Base-by-base conservation (phyloP, 2,888 invertebrate species). In the Carcina quercana region DNA sequence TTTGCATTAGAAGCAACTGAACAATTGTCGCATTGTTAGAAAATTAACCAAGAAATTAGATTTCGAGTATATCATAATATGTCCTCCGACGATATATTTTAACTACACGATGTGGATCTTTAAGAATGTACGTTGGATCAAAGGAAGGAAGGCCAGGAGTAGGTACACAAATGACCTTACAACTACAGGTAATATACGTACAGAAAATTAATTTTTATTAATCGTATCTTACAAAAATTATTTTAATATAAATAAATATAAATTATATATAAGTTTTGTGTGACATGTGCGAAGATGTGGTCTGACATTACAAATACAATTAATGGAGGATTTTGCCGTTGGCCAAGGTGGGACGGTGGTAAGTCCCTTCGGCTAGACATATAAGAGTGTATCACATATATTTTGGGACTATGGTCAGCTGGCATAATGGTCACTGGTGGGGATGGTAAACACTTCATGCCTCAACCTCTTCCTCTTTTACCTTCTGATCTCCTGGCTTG, bases 401-500 rank as follows among this genome's bases (percentile, higher is more conserved):
- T 53, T 50, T 62, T 66, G 64, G 58, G 62, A 42, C 59, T 53
- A 55, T 54, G 53, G 66, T 67, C 67, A 60, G 67, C 52, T 71
- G 69, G 63, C 66, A 60, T 53, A 53, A 63, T 70, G 68, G 72
- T 75, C 75, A 76, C 60, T 61, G 68, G 59, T 65, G 53, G 60
- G 57, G 54, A 59, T 52, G 52, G 28, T 61, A 45, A 69, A 71
- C 68, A 69, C 67, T 79, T 92, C 91, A 93, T 90, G 93, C 93
- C 86, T 94, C 93, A 79, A 89, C 89, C 75, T 88, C 88, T 80
- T 89, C 89, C 82, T 90, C 91, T 82, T 91, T 94, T 86, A 91
- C 93, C 88, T 92, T 92, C 91, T 94, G 93, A 83, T 94, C 94
- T 68, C 92, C 93, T 73, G 90, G 89, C 75, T 94, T 94, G 85